Base-by-base conservation (phyloP, 2,888 invertebrate species). In the Ophraella communa region DNA sequence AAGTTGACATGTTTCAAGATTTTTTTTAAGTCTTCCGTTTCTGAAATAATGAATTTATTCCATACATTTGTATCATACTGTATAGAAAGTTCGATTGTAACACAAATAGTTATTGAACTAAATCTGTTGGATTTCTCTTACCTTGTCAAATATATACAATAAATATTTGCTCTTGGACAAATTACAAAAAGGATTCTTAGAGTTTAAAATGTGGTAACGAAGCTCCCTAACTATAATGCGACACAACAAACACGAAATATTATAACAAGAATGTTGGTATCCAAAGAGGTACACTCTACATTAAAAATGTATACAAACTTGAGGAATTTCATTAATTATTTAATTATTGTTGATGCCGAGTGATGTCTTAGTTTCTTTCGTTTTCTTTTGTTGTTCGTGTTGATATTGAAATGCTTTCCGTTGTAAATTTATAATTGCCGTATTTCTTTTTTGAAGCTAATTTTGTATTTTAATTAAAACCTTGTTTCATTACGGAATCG, bases 291-390 rank as follows among this genome's bases (percentile, higher is more conserved):
- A 30, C 78, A 76, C 76, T 70, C 77, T 77, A 76, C 77, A 79
- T 79, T 79, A 79, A 78, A 79, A 79, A 77, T 76, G 75, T 76
- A 75, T 72, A 72, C 76, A 74, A 77, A 78, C 76, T 78, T 73
- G 71, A 78, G 77, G 79, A 79, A 80, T 79, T 80, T 78, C 78
- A 79, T 80, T 79, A 80, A 80, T 79, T 77, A 79, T 79, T 80
- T 78, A 79, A 79, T 79, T 78, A 77, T 77, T 77, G 78, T 77
- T 77, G 76, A 74, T 77, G 72, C 71, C 72, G 74, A 79, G 77
- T 74, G 77, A 79, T 63, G 68, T 68, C 68, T 68, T 64, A 66
- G 68, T 68, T 68, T 64, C 68, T 64, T 77, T 77, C 27, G 73
- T 74, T 74, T 71, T 69, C 72, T 71, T 72, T 72, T 51, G 72